Evolutionary conservation across 2,113 vertebrate species (phyloP), one percentile per base, ranked within the genome.

Genomic region (Chloropsis cyanopogon): DNA sequence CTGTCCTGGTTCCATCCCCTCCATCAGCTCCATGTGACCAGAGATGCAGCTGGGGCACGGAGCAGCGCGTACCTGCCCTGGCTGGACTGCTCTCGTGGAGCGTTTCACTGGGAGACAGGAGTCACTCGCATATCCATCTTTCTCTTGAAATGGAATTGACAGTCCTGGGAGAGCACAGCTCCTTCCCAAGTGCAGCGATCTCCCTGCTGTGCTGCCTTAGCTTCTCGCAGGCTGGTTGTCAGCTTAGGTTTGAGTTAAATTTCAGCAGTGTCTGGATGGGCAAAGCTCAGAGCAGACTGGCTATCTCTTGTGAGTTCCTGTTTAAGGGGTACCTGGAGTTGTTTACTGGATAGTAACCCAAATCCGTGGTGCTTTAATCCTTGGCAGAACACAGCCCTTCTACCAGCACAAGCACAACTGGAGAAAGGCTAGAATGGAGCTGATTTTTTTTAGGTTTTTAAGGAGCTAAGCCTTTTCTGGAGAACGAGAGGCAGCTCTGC

Each of bases 81-180:
- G 9, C 6, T 16, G 42, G 9, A 0, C 52, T 31, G 66, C 18
- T 2, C 1, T 6, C 47, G 0, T 0, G 2, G 21, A n/a, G 33
- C 1, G 2, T 41, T 81, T 26, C 28, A 0, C 1, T 35, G 59
- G 26, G 56, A 71, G 21, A 18, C 0, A 20, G 52, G 53, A 53
- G n/a, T 16, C 10, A 8, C 41, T 53, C 14, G 14, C 9, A 5
- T 33, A 33, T 64, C 59, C 6, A 0, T 50, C 73, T 85, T 60
- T 24, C 50, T 59, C 79, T 49, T 23, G 20, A 15, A 7, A 18
- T 15, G n/a, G 77, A 46, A 44, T 26, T 64, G 57, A 8, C 47
- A 16, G 54, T 53, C 33, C 41, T 46, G 49, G 68, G 35, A 60
- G 72, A 59, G 1, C 41, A 6, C 5, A 7, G 57, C 66, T 37